Evolutionary conservation across 2,888 invertebrate species (phyloP).

Genomic region (Drosophila rubida): DNA sequence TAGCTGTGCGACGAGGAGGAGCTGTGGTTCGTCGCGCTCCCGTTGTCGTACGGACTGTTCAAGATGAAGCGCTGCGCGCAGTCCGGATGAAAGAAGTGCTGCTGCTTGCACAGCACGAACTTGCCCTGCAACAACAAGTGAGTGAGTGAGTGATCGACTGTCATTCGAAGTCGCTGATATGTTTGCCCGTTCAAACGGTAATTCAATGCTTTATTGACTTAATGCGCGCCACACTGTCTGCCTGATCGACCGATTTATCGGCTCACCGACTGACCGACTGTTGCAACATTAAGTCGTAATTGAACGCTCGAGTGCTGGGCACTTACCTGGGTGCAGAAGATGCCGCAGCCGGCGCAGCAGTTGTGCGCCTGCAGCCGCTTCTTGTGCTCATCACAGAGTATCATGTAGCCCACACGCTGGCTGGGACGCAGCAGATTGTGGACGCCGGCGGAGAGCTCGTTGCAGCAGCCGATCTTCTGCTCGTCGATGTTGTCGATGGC

Average conservation of each 20-base stretch:
- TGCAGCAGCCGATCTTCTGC: constrained; percentile 92
- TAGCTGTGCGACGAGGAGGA: constrained; percentile 58
- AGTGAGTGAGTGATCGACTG: background rate
- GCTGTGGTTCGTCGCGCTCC: background rate
- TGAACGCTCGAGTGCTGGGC: background rate
- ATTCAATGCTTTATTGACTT: too few species aligned
- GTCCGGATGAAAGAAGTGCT: constrained; percentile 93
- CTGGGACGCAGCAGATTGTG: constrained; percentile 89
- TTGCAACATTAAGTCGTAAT: too few species aligned
- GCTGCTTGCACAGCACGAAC: constrained; percentile 91
- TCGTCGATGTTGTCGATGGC: constrained; percentile 91
- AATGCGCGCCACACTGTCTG: too few species aligned
- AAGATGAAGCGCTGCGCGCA: constrained; percentile 87
- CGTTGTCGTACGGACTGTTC: constrained; percentile 81
- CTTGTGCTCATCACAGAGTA: constrained; percentile 92
- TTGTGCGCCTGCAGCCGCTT: constrained; percentile 92
- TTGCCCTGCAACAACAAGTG: constrained; percentile 87
- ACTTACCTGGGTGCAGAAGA: constrained; percentile 94
- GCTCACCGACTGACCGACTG: too few species aligned
- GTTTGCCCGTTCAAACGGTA: too few species aligned
- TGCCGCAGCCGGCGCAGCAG: constrained; percentile 95
- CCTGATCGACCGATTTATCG: too few species aligned
- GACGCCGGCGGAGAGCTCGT: constrained; percentile 87
- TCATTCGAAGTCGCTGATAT: too few species aligned
- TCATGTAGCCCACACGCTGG: constrained; percentile 91